phyloP scores from a whole-genome alignment of 2,113 vertebrate genomes.

The Scopus umbretta region DNA sequence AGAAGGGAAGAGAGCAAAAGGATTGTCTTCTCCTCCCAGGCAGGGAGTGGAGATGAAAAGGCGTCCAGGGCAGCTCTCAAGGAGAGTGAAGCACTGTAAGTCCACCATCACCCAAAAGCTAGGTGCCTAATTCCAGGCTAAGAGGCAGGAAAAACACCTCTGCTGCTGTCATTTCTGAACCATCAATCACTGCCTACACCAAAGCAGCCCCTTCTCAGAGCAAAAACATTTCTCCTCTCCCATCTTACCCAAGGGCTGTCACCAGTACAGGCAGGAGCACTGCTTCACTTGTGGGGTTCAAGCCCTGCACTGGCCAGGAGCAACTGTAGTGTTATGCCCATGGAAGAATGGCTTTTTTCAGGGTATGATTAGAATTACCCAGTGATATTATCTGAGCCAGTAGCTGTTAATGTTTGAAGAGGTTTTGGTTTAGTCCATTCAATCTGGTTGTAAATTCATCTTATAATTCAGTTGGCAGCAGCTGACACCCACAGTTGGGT shows the following conservation, averaged over 20 bases:
- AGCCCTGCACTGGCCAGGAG: neutral
- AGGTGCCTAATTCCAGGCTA: neutral
- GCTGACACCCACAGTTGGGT: neutral
- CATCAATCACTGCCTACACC: neutral
- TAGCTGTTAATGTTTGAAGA: neutral
- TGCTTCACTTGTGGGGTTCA: neutral
- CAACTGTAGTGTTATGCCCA: neutral
- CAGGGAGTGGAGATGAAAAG: neutral
- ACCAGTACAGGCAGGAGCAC: rapidly evolving
- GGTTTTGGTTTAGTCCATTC: neutral
- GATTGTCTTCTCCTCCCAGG: neutral
- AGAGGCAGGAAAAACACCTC: neutral
- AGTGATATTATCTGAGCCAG: neutral
- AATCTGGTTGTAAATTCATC: neutral
- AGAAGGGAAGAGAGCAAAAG: neutral
- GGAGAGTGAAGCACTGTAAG: neutral
- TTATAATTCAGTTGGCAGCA: neutral
- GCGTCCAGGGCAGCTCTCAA: neutral
- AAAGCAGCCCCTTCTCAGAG: neutral
- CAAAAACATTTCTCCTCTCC: neutral
- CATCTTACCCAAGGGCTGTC: neutral
- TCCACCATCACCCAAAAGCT: neutral
- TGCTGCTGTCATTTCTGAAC: neutral
- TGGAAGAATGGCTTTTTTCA: neutral
- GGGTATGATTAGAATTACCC: neutral